These are phyloP conservation scores for Struthio camelus DNA, from an alignment of 2,113 vertebrate genomes.

Conservation along the genomic window DNA sequence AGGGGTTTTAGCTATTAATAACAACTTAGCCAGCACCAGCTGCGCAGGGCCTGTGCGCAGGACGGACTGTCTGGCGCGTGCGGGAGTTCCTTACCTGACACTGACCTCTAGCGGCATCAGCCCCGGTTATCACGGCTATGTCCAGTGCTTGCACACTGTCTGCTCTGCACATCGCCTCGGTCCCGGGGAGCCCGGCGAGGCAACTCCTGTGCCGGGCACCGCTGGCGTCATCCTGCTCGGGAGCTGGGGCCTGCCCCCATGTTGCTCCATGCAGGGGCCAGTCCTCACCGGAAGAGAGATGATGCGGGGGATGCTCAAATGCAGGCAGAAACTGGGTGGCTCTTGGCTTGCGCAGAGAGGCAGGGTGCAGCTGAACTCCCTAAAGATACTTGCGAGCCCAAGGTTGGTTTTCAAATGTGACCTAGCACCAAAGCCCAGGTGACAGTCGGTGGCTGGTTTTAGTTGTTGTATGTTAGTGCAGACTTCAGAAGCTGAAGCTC, in stretches of 20 bases:
- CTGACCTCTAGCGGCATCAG: not conserved
- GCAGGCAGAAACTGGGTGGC: too few species aligned
- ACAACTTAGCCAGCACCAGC: not conserved
- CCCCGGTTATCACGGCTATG: too few species aligned
- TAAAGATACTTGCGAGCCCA: not conserved
- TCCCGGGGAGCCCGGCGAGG: too few species aligned
- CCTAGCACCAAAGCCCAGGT: too few species aligned
- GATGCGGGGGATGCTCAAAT: too few species aligned
- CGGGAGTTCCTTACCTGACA: not conserved
- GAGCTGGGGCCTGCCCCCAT: not conserved
- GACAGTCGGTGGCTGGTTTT: too few species aligned
- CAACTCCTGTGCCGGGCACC: not conserved
- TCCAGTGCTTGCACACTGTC: too few species aligned
- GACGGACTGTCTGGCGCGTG: not conserved
- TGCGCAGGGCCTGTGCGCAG: not conserved
- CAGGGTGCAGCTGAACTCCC: not conserved
- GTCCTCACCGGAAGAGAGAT: not conserved
- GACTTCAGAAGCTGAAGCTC: not conserved
- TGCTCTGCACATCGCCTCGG: not conserved
- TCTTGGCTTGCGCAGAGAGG: too few species aligned
- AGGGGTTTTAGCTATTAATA: not conserved
- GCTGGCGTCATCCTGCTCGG: not conserved
- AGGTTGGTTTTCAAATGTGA: not conserved
- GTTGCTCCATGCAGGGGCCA: too few species aligned
- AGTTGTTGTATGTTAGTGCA: not conserved